phyloP scores from a whole-genome alignment of 2,113 vertebrate genomes.

The Entosphenus tridentatus region DNA sequence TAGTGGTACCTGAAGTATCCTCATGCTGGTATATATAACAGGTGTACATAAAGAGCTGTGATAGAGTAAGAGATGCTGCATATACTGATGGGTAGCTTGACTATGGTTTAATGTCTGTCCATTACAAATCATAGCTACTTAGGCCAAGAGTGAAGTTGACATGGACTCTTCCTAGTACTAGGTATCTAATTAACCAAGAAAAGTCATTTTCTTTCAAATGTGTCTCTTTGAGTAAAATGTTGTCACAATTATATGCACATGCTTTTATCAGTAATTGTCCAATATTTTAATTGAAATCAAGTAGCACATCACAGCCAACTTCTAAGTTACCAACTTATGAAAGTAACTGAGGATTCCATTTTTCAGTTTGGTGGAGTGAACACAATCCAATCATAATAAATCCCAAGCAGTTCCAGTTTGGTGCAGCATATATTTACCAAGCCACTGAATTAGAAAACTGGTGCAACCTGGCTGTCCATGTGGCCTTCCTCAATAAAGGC shows the following conservation, averaged over 20 bases:
- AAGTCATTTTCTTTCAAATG: background rate
- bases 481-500: no score
- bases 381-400: no score
- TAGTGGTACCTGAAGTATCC: no score
- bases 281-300: background rate
- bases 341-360: background rate
- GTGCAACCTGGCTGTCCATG: no score
- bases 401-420: no score
- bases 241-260: background rate
- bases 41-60: background rate
- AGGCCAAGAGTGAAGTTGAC: background rate
- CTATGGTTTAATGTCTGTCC: background rate
- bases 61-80: background rate
- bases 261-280: background rate
- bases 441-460: no score
- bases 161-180: background rate
- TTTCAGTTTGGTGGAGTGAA: no score
- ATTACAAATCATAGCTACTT: background rate
- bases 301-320: background rate
- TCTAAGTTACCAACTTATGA: background rate
- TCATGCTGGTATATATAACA: background rate
- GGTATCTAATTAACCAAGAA: background rate
- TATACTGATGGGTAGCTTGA: conserved; percentile 1
- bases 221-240: background rate
- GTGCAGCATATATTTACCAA: no score